A percentile compares a stretch with the other conserved stretches of the same genome.
Conservation (phyloP, 2,888 invertebrate species). For the Spatulosminthurus flaviceps region DNA sequence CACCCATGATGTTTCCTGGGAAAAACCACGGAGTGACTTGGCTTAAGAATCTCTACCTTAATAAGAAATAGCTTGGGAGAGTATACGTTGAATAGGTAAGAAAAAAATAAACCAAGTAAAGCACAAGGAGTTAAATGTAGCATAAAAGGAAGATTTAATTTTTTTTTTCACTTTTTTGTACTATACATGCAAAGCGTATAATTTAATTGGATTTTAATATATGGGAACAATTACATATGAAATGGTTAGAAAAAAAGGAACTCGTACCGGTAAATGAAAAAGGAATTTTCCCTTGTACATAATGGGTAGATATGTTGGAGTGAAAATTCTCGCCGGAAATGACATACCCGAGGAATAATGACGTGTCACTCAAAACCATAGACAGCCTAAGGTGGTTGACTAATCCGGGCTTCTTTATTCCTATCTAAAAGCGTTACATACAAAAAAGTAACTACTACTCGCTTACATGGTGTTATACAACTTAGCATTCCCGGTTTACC, state of each 20-base stretch:
- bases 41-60: no score
- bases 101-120: no score
- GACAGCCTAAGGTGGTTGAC: constrained; percentile 47
- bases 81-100: no score
- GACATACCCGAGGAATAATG: constrained; percentile 51
- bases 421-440: no score
- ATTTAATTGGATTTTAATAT: constrained; percentile 14
- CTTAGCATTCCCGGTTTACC: not conserved
- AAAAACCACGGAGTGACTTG: no score
- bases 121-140: not conserved
- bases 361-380: constrained; percentile 52
- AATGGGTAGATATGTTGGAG: not conserved
- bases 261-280: constrained; percentile 1
- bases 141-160: not conserved
- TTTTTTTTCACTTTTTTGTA: not conserved
- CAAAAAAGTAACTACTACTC: not conserved
- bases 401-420: constrained; percentile 26
- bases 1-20: no score
- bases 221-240: not conserved
- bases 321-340: constrained; percentile 47
- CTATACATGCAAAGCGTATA: not conserved
- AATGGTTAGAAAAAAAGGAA: not conserved
- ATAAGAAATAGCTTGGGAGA: no score
- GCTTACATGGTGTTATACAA: constrained; percentile 18
- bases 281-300: not conserved